Base-by-base conservation (phyloP, 2,797 vertebrate species). In the Anabas testudineus region DNA sequence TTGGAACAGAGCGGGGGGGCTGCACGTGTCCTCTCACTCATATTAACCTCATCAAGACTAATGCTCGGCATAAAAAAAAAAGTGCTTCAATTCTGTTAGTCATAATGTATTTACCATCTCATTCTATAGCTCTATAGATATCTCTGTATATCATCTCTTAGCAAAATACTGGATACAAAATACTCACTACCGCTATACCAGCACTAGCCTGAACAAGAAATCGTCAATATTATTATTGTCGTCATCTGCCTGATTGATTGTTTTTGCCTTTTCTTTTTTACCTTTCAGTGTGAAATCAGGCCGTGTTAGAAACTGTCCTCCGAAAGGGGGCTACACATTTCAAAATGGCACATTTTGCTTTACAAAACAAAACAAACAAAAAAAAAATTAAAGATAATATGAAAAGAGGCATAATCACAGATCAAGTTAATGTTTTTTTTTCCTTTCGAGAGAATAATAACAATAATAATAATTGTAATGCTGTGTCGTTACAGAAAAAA, bases 11-110 rank as follows among this genome's bases (percentile, higher is more conserved):
- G 77, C 46, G 49, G 66, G 46, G 76, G 37, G 42, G 15, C 55
- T 26, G 22, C n/a, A 6, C 1, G 14, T 59, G 63, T 56, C 64
- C 71, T 63, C 74, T 56, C 36, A 47, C 77, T 84, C 75, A 6
- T 49, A 75, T 82, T 81, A 69, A 86, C 78, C 89, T 91, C 82
- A 83, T 82, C 90, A 86, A 85, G 82, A 88, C 91, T 88, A 90
- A 91, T 87, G 83, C 90, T 93, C 79, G 64, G 85, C 87, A 86
- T 90, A 80, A 82, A 91, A 85, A 82, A 91, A 85, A 94, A 94
- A 95, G 93, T 95, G 94, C 93, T 94, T 94, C 81, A 92, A 91
- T 90, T 93, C 87, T 90, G 92, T 93, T 94, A 94, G 91, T 93
- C 84, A 82, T 88, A 84, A 86, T 84, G 90, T 76, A 78, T 85